Conservation (phyloP, 1,140 invertebrate genomes). For the Maniola jurtina region DNA sequence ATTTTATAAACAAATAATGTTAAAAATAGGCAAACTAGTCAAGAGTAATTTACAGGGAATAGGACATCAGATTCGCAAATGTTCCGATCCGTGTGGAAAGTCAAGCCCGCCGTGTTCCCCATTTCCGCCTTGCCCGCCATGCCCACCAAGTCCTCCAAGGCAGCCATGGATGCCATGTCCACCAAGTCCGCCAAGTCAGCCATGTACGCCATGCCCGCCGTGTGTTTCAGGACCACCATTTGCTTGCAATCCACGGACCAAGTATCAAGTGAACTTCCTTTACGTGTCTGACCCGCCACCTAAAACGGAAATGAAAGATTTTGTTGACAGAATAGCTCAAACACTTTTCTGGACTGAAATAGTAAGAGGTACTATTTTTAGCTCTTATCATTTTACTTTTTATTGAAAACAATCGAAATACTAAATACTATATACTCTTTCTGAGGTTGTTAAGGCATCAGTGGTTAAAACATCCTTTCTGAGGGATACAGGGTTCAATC, state of each 20-base stretch:
- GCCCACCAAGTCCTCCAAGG: background rate
- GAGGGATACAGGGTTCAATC: too few species aligned
- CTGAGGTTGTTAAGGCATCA: too few species aligned
- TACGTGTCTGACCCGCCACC: conserved; percentile 59
- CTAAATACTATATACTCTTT: too few species aligned
- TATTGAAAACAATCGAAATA: too few species aligned
- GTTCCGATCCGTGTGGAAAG: background rate
- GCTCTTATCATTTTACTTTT: too few species aligned
- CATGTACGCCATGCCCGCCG: conserved; percentile 17
- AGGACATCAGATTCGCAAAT: background rate
- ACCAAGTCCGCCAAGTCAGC: background rate
- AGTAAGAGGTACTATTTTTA: conserved; percentile 43
- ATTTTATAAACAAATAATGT: conserved; percentile 5
- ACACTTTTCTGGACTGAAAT: conserved; percentile 61
- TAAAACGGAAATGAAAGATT: conserved; percentile 41
- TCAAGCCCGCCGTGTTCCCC: background rate
- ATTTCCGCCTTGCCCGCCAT: conserved; percentile 21
- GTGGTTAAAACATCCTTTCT: too few species aligned
- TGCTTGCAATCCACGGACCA: conserved; percentile 51
- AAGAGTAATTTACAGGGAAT: background rate
- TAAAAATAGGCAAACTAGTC: background rate
- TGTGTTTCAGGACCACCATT: conserved; percentile 39
- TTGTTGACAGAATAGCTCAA: conserved; percentile 55
- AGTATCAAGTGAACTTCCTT: conserved; percentile 54
- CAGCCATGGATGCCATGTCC: conserved; percentile 15